phyloP scores from a whole-genome alignment of 2,113 vertebrate genomes.

The Hypocryptadius cinnamomeus region DNA sequence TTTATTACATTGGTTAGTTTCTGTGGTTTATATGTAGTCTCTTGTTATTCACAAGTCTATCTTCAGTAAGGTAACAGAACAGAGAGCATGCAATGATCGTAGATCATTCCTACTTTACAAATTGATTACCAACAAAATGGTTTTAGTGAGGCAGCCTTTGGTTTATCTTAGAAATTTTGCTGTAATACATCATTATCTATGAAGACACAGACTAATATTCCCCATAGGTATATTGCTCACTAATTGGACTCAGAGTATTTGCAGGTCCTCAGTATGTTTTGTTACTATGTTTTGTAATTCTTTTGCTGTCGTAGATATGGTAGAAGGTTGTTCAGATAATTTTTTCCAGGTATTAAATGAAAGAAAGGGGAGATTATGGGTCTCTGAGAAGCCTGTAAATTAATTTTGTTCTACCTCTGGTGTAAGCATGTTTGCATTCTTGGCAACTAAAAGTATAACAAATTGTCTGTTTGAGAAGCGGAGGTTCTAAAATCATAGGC shows the following conservation, averaged over 20 bases:
- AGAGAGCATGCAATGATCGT: background rate
- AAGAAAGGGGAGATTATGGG: background rate
- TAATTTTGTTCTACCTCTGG: background rate
- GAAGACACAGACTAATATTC: background rate
- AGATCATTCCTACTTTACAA: background rate
- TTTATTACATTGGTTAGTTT: background rate
- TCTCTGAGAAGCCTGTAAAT: background rate
- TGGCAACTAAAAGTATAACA: background rate
- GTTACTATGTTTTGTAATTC: background rate
- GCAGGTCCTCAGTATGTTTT: background rate
- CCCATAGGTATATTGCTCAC: background rate
- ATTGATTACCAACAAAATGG: background rate
- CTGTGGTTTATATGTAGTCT: background rate
- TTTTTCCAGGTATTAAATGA: background rate
- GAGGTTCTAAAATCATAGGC: background rate
- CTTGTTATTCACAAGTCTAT: background rate
- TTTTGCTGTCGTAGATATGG: background rate
- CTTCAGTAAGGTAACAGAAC: background rate
- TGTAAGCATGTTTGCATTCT: background rate
- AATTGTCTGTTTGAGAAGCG: background rate
- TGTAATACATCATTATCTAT: background rate
- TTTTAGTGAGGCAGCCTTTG: background rate
- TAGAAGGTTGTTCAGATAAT: background rate
- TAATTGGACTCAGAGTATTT: background rate
- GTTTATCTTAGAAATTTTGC: background rate